These are phyloP conservation scores for Phaethon lepturus DNA, from an alignment of 2,113 vertebrate genomes.

Conservation along the genomic window DNA sequence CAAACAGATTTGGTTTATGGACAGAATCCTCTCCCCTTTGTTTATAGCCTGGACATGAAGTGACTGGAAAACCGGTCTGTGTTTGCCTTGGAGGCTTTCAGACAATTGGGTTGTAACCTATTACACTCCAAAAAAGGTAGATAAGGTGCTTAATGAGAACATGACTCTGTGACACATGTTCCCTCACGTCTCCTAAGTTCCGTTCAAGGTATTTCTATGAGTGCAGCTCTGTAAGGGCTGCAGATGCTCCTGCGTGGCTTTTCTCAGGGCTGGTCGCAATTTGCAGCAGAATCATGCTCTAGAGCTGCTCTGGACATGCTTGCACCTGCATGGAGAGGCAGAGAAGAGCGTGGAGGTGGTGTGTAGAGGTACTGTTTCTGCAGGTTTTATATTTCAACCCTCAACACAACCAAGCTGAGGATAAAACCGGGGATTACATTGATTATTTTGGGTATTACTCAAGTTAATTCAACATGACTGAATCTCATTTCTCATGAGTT, in stretches of 20 bases:
- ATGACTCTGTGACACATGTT: background rate
- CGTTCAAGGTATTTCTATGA: background rate
- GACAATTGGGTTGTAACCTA: rapidly evolving
- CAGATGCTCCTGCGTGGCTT: background rate
- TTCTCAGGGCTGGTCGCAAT: background rate
- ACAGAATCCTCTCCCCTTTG: background rate
- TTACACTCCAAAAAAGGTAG: background rate
- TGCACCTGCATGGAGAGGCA: background rate
- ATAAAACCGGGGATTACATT: background rate
- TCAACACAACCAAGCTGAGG: background rate
- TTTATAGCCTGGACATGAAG: background rate
- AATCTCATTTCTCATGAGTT: background rate
- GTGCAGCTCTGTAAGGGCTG: background rate
- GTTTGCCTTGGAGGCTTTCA: background rate
- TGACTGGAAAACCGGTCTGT: background rate
- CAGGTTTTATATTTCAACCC: background rate
- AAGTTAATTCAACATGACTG: background rate
- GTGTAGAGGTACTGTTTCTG: background rate
- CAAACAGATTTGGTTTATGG: background rate
- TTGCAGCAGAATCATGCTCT: background rate
- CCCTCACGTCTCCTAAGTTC: background rate
- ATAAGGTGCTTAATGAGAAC: background rate
- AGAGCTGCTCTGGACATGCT: background rate
- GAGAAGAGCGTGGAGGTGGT: background rate
- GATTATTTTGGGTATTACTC: background rate